Base-by-base conservation (phyloP, 2,113 vertebrate species). In the Telmatochromis brichardi region DNA sequence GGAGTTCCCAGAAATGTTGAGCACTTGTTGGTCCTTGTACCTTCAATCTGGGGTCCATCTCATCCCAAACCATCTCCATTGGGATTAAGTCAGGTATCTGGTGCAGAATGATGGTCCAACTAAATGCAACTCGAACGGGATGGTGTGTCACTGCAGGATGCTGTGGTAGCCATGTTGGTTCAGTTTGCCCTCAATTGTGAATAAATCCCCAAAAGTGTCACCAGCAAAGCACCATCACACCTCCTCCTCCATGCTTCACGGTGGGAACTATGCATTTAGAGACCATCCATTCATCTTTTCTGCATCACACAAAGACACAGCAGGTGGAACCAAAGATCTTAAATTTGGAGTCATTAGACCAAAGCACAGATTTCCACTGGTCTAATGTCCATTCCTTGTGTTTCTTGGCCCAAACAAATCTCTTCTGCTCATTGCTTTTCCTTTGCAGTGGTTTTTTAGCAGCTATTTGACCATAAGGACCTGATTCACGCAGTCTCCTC, bases 81-180 rank as follows among this genome's bases (percentile, higher is more conserved):
- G 15, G 58, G 15, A 19, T 33, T 63, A 63, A 10, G 28, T 63
- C 1, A 35, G 28, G 58, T 1, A 6, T 33, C 28, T 19, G 28
- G 15, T 0, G 9, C 15, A 60, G 2, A 63, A 63, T 7, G 9
- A 63, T 35, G 17, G 58, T 35, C 6, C 58, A 63, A 5, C 31
- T 35, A n/a, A 3, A 35, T 0, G 9, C 31, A 63, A 63, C 6
- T 19, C 6, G 5, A 19, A 35, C 0, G 2, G 9, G 31, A 63
- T 35, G 31, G 31, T 11, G 9, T 11, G 17, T 63, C 58, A 11
- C 58, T 63, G 58, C 6, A 63, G 58, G 58, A 63, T 35, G 58
- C 58, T 19, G 58, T 63, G 58, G 31, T 35, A 63, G 9, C 58
- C 2, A 35, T 63, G 58, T 19, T 35, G 58, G 31, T 63, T 63